Evolutionary conservation across 2,797 vertebrate species (phyloP), one percentile per base, ranked within the genome.

Genomic region (Ctenopoma multispine): DNA sequence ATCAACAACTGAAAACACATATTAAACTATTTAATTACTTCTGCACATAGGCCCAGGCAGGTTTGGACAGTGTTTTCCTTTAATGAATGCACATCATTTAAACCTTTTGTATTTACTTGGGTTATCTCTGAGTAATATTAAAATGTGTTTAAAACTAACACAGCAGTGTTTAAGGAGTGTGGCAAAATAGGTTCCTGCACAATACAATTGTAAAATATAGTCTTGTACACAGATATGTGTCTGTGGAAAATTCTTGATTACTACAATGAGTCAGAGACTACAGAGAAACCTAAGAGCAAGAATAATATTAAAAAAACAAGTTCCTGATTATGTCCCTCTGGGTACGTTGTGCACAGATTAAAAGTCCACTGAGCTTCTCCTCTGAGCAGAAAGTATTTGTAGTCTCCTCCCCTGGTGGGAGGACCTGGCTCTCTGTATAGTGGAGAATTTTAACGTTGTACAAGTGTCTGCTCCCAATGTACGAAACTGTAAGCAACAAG

Each of bases 401-500:
- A n/a, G 72, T 70, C 44, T 63, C 36, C 49, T 53, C 68, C 47
- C 54, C 61, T 18, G 47, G 27, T 51, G 47, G 27, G 75, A 60
- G 55, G 0, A 5, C 54, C 63, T 5, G 56, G 71, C 76, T 72
- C 60, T 36, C 31, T 18, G 64, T 10, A 6, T 62, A 55, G 41
- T 23, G 73, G 31, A 65, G 74, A 77, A 79, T 75, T 15, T 60
- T 64, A 75, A 77, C 20, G 0, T 44, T n/a, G 38, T 1, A 4
- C 2, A 60, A 48, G 49, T 7, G 47, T 31, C 44, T 51, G 9
- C 2, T 1, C 23, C 40, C 24, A 21, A 12, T 36, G 61, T 29
- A 61, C 58, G 48, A 58, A 49, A 17, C 17, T n/a, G 36, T 53
- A 36, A 36, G 31, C 27, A 53, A 47, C 53, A n/a, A 20, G 6